Percentiles rank a stretch among this genome's conserved stretches.
These are phyloP conservation scores for Drosophila grimshawi DNA, from an alignment of 1,140 invertebrate genomes.

Conservation along the genomic window DNA sequence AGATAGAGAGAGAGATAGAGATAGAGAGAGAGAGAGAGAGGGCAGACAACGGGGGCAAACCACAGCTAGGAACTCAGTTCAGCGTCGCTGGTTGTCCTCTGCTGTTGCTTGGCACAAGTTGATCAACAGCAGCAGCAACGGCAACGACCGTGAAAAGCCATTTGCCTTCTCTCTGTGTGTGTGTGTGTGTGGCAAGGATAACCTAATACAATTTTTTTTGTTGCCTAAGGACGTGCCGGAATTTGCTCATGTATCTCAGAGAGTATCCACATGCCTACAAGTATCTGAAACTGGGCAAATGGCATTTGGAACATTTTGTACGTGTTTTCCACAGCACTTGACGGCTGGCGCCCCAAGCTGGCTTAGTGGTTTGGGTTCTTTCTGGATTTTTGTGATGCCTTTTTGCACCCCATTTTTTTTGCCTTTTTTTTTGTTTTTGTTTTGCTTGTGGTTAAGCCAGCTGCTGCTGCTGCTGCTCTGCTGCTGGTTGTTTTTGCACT, in stretches of 20 bases:
- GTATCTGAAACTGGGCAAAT: slow-evolving; percentile 26
- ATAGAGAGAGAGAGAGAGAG: slow-evolving; percentile 1
- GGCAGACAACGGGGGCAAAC: slow-evolving; percentile 1
- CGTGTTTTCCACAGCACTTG: slow-evolving; percentile 33
- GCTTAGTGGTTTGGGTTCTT: neutral
- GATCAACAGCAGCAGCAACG: slow-evolving; percentile 54
- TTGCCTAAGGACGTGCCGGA: slow-evolving; percentile 75
- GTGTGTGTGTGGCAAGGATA: slow-evolving; percentile 61
- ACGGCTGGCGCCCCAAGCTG: neutral
- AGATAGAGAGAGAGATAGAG: neutral
- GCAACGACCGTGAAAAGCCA: slow-evolving; percentile 82
- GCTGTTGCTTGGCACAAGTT: slow-evolving; percentile 65
- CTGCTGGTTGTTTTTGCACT: no score
- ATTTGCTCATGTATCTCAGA: slow-evolving; percentile 60
- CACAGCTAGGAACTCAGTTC: slow-evolving; percentile 39
- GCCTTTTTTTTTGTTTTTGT: neutral
- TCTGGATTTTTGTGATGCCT: neutral
- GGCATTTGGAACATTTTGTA: slow-evolving; percentile 37
- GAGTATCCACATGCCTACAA: slow-evolving; percentile 16
- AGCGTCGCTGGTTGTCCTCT: slow-evolving; percentile 17
- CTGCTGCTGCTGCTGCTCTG: slow-evolving; percentile 9
- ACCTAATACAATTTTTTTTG: slow-evolving; percentile 78
- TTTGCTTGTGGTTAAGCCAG: slow-evolving; percentile 16
- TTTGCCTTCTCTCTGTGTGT: slow-evolving; percentile 59
- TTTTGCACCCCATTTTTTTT: no score